Percentiles rank a stretch among this genome's conserved stretches.
These are phyloP conservation scores for Nipponia nippon DNA, from an alignment of 2,113 vertebrate genomes.

Conservation along the genomic window DNA sequence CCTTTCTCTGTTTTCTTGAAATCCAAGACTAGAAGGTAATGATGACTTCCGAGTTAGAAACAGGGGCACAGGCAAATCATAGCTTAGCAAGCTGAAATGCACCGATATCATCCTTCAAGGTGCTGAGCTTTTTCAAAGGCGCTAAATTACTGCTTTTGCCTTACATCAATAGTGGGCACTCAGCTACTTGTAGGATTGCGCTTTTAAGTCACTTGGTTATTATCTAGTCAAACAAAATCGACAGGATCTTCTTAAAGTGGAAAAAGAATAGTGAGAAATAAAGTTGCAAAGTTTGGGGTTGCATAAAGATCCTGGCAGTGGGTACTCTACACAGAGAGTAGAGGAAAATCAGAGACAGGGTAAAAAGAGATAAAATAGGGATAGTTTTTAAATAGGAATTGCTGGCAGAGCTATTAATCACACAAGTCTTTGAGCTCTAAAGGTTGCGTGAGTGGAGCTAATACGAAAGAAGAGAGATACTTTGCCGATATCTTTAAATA, in stretches of 20 bases:
- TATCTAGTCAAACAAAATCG: not conserved
- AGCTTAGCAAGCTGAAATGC: not conserved
- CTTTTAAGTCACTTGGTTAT: not conserved
- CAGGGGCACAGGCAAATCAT: not conserved
- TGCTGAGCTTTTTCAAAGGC: not conserved
- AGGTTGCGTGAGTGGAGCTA: not conserved
- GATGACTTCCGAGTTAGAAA: not conserved
- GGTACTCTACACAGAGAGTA: not conserved
- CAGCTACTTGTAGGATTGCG: not conserved
- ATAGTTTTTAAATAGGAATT: conserved; percentile 54
- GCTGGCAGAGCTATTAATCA: conserved; percentile 63
- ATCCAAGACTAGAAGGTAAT: not conserved
- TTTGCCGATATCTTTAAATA: not conserved
- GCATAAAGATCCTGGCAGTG: not conserved
- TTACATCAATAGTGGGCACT: not conserved
- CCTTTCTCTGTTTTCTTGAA: not conserved
- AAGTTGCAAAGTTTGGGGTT: not conserved
- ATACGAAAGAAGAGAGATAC: not conserved
- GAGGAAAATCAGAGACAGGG: not conserved
- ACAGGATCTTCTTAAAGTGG: not conserved
- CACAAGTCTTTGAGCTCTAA: not conserved
- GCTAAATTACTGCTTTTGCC: not conserved
- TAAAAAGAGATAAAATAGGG: conserved; percentile 4
- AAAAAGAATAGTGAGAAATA: not conserved
- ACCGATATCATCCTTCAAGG: not conserved